Evolutionary conservation across 2,888 invertebrate species (phyloP), one percentile per base, ranked within the genome.

Genomic region (Hipparchia semele): DNA sequence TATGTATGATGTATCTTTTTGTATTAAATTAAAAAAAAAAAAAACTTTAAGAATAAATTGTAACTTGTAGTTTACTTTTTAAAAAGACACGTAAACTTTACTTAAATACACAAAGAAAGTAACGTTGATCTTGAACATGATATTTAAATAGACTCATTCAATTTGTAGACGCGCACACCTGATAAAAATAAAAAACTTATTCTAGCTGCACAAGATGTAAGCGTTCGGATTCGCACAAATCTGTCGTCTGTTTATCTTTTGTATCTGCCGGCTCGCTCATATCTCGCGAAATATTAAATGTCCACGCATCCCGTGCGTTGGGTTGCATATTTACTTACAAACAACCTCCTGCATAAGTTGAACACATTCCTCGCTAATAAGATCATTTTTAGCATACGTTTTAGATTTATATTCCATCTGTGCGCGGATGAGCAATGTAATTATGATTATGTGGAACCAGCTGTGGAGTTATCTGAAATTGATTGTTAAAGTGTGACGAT

Each of bases 211-310:
- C 39, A 69, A 68, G 74, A 75, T 76, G 72, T 76, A 64, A 75
- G 70, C 56, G 71, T 77, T 77, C 73, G 74, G 76, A 73, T 76
- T 74, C 79, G 60, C 81, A 85, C 84, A 84, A 85, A 84, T 84
- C 82, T 81, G 77, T 81, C 81, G 49, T 58, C 60, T 64, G 70
- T 70, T 80, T 85, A 86, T 86, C 86, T 80, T 58, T 62, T 64
- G 69, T 75, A 79, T 80, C 79, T 74, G 75, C 72, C 72, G 76
- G 82, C 79, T 77, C 77, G 66, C 78, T 80, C 80, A 79, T 84
- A 83, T 82, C 78, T 81, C 76, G 78, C 75, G 70, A 82, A 85
- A 84, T 86, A 85, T 86, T 84, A 84, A 82, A 83, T 75, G 80
- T 82, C 80, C 74, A 65, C 77, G 78, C 75, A 73, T 73, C 69